A percentile compares a stretch with the other conserved stretches of the same genome.
Conservation (phyloP, 2,888 invertebrate genomes). For the Hypomecis atomaria region DNA sequence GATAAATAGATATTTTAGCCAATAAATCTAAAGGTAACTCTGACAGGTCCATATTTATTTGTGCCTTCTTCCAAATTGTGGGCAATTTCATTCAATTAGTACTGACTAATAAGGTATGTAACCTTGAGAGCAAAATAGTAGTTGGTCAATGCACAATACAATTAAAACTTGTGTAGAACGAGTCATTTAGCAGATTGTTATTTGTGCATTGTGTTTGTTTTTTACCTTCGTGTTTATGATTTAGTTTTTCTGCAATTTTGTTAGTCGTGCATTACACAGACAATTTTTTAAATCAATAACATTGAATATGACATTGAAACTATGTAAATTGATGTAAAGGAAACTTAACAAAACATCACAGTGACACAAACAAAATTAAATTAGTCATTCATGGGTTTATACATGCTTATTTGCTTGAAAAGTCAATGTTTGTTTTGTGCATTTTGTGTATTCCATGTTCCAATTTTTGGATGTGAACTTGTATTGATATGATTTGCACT, state of each 20-base stretch:
- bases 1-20: background rate
- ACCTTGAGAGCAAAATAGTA: constrained; percentile 32
- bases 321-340: background rate
- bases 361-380: background rate
- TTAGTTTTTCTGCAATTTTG: background rate
- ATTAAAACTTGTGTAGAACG: constrained; percentile 12
- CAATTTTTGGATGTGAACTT: no score
- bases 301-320: background rate
- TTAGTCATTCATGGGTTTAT: no score
- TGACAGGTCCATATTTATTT: background rate
- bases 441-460: no score
- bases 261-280: constrained; percentile 4
- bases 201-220: constrained; percentile 14
- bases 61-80: constrained; percentile 9
- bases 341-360: background rate
- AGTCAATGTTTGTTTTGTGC: no score
- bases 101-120: constrained; percentile 14
- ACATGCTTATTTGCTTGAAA: no score
- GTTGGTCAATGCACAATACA: constrained; percentile 26
- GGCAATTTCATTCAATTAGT: constrained; percentile 19
- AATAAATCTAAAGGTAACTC: background rate
- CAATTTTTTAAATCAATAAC: background rate
- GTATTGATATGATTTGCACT: no score
- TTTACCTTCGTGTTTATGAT: constrained; percentile 2
- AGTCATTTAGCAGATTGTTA: constrained; percentile 16